Percentiles rank a stretch among this genome's conserved stretches.
Evolutionary conservation across 2,888 invertebrate genomes (phyloP).

Genomic region (Onthophagus sagittarius): DNA sequence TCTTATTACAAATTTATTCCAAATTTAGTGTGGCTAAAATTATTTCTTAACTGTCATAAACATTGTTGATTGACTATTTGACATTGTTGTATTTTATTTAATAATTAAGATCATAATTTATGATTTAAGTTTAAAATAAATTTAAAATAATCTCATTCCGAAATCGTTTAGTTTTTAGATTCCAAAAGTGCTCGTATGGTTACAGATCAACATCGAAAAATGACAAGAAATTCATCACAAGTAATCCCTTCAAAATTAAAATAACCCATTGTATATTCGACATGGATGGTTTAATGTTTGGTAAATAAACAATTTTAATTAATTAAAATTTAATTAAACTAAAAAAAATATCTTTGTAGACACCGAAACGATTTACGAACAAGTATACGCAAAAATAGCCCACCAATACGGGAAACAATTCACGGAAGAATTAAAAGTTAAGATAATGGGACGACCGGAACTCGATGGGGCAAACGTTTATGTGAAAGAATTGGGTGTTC

Average conservation of each 20-base stretch:
- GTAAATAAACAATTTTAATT: conserved; percentile 42
- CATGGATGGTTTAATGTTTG: conserved; percentile 62
- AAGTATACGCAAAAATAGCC: conserved; percentile 66
- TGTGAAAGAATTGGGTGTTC: conserved; percentile 63
- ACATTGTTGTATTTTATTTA: too few relatives aligned
- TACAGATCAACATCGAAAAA: too few relatives aligned
- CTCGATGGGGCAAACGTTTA: conserved; percentile 65
- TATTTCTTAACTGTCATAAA: too few relatives aligned
- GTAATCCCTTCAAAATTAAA: not conserved
- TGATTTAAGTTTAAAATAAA: too few relatives aligned
- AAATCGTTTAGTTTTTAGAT: too few relatives aligned
- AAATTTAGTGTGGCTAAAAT: too few relatives aligned
- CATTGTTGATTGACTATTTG: too few relatives aligned
- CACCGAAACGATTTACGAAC: conserved; percentile 76
- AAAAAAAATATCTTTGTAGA: conserved; percentile 54
- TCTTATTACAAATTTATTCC: too few relatives aligned
- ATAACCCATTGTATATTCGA: conserved; percentile 77
- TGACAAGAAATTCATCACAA: too few relatives aligned
- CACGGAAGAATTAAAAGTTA: conserved; percentile 73
- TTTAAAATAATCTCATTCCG: too few relatives aligned
- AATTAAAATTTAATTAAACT: not conserved
- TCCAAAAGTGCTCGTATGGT: too few relatives aligned
- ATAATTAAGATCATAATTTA: too few relatives aligned
- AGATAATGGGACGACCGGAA: conserved; percentile 74
- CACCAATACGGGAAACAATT: conserved; percentile 71